Percentiles rank a stretch among this genome's conserved stretches.
Conservation (phyloP, 2,888 invertebrate species). For the Andrena camellia region DNA sequence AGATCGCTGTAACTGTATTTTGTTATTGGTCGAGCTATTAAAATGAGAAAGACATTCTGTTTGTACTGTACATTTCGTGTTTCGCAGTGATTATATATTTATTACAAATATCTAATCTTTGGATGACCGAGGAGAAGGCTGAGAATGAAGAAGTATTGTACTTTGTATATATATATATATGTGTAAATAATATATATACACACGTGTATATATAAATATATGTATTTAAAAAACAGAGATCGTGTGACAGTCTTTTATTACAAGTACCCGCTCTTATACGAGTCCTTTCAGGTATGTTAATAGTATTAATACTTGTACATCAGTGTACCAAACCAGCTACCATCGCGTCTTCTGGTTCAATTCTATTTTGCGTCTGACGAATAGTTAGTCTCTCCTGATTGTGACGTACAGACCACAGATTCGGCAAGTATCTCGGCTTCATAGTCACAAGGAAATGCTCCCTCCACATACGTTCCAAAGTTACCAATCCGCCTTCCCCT, state of each 20-base stretch:
- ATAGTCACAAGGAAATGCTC: constrained; percentile 91
- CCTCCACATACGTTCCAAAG: constrained; percentile 91
- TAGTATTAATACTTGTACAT: constrained; percentile 49
- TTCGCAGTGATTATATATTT: constrained; percentile 5
- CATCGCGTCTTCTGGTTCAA: constrained; percentile 81
- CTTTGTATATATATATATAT: constrained; percentile 3
- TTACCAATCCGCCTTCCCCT: constrained; percentile 87
- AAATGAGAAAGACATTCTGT: constrained; percentile 30
- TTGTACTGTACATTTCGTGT: neutral
- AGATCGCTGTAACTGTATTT: constrained; percentile 13
- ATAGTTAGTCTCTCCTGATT: constrained; percentile 88
- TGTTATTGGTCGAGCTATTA: constrained; percentile 25
- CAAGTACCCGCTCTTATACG: constrained; percentile 81
- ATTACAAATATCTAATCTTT: neutral
- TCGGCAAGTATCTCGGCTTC: constrained; percentile 90
- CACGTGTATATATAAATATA: constrained; percentile 40
- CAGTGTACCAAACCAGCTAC: constrained; percentile 76
- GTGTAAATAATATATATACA: constrained; percentile 23
- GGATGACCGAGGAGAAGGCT: neutral
- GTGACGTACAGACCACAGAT: constrained; percentile 91
- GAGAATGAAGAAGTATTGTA: constrained; percentile 6
- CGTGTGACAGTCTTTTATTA: constrained; percentile 73
- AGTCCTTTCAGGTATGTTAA: constrained; percentile 72
- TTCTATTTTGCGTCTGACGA: constrained; percentile 81
- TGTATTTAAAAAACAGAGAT: constrained; percentile 54